These are phyloP conservation scores for Drosophila dives DNA, from an alignment of 2,888 invertebrate genomes.

Conservation along the genomic window DNA sequence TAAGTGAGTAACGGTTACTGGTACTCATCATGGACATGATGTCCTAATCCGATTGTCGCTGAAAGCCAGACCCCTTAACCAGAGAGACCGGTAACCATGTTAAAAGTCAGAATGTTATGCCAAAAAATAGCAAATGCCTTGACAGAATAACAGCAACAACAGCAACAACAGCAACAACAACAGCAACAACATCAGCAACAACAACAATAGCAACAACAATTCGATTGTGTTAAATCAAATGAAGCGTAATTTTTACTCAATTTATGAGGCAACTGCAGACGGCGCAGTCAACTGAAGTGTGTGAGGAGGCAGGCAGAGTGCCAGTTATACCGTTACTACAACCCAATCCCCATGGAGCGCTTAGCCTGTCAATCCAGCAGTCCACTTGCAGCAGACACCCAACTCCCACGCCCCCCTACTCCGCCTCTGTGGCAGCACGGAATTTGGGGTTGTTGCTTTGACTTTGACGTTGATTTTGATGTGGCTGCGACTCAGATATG, in stretches of 20 bases:
- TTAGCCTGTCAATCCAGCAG: conserved; percentile 63
- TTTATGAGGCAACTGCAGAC: conserved; percentile 57
- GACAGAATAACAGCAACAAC: conserved; percentile 26
- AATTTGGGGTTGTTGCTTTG: conserved; percentile 58
- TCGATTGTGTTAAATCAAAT: conserved; percentile 79
- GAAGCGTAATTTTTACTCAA: conserved; percentile 79
- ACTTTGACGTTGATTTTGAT: conserved; percentile 58
- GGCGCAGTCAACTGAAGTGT: conserved; percentile 1
- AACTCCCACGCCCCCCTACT: not conserved
- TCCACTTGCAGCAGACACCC: conserved; percentile 21
- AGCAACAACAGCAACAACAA: conserved; percentile 20
- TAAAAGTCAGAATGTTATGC: conserved; percentile 35
- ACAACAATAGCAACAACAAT: conserved; percentile 32
- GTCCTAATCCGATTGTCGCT: conserved; percentile 73
- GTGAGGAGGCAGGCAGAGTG: conserved; percentile 18
- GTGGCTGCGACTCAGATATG: conserved; percentile 19
- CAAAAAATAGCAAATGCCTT: conserved; percentile 57
- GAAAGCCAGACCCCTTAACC: conserved; percentile 37
- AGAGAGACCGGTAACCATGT: conserved; percentile 28
- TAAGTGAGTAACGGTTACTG: conserved; percentile 12
- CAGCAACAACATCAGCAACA: conserved; percentile 7
- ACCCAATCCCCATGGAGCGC: conserved; percentile 70
- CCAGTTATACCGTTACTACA: conserved; percentile 45
- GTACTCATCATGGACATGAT: conserved; percentile 46
- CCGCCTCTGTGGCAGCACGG: conserved; percentile 14